A percentile compares a stretch with the other conserved stretches of the same genome.
phyloP scores from a whole-genome alignment of 2,113 vertebrate genomes.

The Callocephalon fimbriatum region DNA sequence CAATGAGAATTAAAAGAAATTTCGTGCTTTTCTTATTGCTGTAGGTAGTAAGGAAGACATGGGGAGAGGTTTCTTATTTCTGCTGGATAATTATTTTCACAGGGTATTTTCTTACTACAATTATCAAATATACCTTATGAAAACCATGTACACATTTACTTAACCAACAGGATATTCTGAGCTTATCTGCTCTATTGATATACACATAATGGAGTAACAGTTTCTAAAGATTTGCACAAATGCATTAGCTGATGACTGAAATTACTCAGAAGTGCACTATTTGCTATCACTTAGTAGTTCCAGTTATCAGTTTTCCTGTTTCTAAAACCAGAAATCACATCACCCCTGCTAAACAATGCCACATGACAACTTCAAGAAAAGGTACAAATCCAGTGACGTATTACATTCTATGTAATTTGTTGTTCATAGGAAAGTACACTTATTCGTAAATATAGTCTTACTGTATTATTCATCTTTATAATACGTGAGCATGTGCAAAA shows the following conservation, averaged over 20 bases:
- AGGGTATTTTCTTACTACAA: neutral
- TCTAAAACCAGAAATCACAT: neutral
- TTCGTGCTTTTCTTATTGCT: neutral
- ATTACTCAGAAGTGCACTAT: neutral
- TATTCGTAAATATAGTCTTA: neutral
- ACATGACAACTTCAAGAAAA: neutral
- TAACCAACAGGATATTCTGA: neutral
- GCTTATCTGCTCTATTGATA: neutral
- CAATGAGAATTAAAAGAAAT: neutral
- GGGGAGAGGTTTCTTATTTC: neutral
- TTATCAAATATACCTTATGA: neutral
- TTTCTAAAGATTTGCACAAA: neutral
- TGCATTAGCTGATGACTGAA: neutral
- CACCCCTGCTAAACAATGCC: neutral
- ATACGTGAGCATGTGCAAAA: neutral
- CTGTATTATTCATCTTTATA: neutral
- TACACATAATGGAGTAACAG: neutral
- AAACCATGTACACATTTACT: neutral
- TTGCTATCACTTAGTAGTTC: neutral
- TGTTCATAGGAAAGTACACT: neutral
- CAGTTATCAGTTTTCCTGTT: neutral
- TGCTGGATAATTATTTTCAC: neutral
- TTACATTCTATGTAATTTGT: neutral
- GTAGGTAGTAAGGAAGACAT: neutral
- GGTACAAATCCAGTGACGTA: neutral